These are phyloP conservation scores for Dryocosmus kuriphilus DNA, from an alignment of 2,888 invertebrate genomes.

Conservation along the genomic window DNA sequence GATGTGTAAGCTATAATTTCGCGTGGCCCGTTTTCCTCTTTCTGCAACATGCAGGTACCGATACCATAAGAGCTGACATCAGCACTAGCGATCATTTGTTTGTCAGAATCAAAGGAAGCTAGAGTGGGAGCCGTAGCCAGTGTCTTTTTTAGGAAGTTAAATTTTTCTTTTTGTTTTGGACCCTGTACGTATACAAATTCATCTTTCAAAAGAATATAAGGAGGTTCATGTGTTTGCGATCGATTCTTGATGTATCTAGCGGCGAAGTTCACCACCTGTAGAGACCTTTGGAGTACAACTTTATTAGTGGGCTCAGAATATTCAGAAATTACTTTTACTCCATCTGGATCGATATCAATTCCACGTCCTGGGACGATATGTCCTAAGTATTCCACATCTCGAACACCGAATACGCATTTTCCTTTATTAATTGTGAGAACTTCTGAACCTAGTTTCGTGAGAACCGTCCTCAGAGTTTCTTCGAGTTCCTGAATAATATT, in stretches of 20 bases:
- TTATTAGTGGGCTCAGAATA: conserved; percentile 59
- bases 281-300: too few relatives aligned
- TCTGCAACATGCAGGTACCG: too few relatives aligned
- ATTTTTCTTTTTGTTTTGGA: conserved; percentile 57
- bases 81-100: conserved; percentile 54
- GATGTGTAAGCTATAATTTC: conserved; percentile 71
- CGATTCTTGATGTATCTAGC: conserved; percentile 59
- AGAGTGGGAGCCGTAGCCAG: conserved; percentile 64
- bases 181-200: conserved; percentile 57
- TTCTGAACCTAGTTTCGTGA: too few relatives aligned
- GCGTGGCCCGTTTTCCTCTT: too few relatives aligned
- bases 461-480: too few relatives aligned
- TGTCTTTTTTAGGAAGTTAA: conserved; percentile 62
- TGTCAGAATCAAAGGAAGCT: conserved; percentile 61
- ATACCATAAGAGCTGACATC: conserved; percentile 69
- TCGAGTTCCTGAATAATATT: too few relatives aligned
- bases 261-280: too few relatives aligned
- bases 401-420: too few relatives aligned
- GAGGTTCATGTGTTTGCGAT: conserved; percentile 56
- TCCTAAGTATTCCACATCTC: too few relatives aligned
- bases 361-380: conserved; percentile 58
- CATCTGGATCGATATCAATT: conserved; percentile 53
- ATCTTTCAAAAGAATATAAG: conserved; percentile 58
- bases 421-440: too few relatives aligned
- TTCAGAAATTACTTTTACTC: conserved; percentile 53